Base-by-base conservation (phyloP, 2,888 invertebrate species). In the Archips crataeganus region DNA sequence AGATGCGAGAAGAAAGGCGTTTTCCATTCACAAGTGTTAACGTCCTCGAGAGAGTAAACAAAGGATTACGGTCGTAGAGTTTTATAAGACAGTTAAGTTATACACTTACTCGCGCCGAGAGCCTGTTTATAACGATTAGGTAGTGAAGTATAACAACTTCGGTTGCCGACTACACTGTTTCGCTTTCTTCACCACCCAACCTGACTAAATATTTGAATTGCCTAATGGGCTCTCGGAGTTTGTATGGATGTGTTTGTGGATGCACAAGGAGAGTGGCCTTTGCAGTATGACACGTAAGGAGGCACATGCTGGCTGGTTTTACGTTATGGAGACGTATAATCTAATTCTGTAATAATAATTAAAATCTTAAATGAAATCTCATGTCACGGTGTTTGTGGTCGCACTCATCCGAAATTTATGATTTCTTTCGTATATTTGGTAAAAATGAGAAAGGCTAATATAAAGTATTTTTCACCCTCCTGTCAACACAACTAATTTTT, bases 161-260 rank as follows among this genome's bases (percentile, higher is more conserved):
- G 68, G 67, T 71, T 73, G 59, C 76, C 60, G 67, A 61, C 68
- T 79, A 80, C 84, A 82, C 60, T 78, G 82, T 79, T 84, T 80
- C 79, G 83, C 82, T 89, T 87, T 85, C 84, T 85, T 85, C 80
- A 60, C 71, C 70, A 75, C 78, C 75, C 79, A 76, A 76, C 80
- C 81, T 82, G 84, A 83, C 81, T 86, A 89, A 91, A 91, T 90
- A 90, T 91, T 91, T 86, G 83, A 82, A 75, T 84, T 82, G 79
- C 78, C 83, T 87, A 87, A 88, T 87, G 87, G 83, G 78, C 79
- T 84, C 77, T 75, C 77, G 32, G 10, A 15, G 67, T 62, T 71
- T 79, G 77, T 80, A 79, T 76, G 74, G 45, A 39, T 39, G 39
- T 11, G 45, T 10, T 51, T 51, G 15, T 23, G 54, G 74, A 76